phyloP scores from a whole-genome alignment of 1,140 invertebrate species.

The Nylanderia fulva region DNA sequence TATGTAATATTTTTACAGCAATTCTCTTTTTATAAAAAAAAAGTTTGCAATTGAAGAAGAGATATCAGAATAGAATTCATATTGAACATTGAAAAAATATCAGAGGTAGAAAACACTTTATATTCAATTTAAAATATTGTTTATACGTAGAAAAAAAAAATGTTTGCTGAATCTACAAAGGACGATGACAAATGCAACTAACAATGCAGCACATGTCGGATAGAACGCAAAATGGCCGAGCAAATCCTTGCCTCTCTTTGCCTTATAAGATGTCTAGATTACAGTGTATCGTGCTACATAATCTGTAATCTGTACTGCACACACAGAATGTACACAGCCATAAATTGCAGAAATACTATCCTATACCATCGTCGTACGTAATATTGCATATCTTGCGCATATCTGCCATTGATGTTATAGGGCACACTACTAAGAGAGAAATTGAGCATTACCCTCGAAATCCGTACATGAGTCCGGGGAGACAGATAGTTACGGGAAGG shows the following conservation, averaged over 20 bases:
- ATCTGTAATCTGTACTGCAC: background rate
- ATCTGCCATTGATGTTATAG: conserved; percentile 7
- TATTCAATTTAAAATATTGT: background rate
- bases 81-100: background rate
- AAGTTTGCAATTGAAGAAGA: background rate
- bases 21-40: background rate
- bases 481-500: conserved; percentile 48
- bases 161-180: background rate
- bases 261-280: conserved; percentile 4
- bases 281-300: conserved; percentile 6
- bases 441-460: background rate
- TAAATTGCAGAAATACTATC: conserved; percentile 14
- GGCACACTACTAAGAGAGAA: background rate
- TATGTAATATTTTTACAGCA: background rate
- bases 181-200: background rate
- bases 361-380: background rate
- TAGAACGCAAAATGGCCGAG: conserved; percentile 1
- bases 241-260: background rate
- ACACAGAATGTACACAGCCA: background rate
- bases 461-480: conserved; percentile 4
- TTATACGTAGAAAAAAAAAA: background rate
- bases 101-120: background rate
- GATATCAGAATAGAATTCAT: background rate
- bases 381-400: conserved; percentile 10
- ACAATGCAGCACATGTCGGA: background rate